Evolutionary conservation across 2,797 vertebrate species (phyloP).

Genomic region (Hippopotamyrus pictus): DNA sequence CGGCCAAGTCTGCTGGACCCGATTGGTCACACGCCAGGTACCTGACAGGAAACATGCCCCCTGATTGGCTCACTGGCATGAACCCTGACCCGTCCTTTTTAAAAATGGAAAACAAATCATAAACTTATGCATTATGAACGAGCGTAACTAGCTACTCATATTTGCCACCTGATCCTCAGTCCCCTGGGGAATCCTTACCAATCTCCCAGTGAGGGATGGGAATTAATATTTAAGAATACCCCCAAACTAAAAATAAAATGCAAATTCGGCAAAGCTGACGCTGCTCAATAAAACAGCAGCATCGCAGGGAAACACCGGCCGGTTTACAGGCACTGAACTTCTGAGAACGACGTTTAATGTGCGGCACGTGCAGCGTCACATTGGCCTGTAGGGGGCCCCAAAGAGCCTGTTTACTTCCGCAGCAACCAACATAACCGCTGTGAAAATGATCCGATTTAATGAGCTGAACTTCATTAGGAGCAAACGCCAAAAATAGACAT

Average conservation of each 20-base stretch:
- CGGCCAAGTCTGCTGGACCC: neutral
- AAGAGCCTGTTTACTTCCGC: neutral
- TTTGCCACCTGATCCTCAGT: neutral
- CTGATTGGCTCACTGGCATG: neutral
- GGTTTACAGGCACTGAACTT: neutral
- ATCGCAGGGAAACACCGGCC: neutral
- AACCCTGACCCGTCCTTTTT: neutral
- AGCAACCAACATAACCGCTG: neutral
- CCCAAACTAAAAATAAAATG: neutral
- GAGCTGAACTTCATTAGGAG: neutral
- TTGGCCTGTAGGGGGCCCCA: neutral
- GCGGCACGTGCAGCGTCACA: neutral
- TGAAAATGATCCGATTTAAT: neutral
- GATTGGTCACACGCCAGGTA: neutral
- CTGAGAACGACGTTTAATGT: neutral
- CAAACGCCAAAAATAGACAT: neutral
- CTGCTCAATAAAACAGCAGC: neutral
- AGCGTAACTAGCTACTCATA: conserved; percentile 1
- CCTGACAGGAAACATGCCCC: neutral
- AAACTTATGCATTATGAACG: neutral
- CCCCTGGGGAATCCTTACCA: neutral
- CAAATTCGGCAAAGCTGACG: neutral
- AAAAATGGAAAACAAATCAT: neutral
- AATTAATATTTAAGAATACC: neutral
- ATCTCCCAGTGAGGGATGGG: neutral